Base-by-base conservation (phyloP, 2,888 invertebrate species). In the Helicoverpa assulta region DNA sequence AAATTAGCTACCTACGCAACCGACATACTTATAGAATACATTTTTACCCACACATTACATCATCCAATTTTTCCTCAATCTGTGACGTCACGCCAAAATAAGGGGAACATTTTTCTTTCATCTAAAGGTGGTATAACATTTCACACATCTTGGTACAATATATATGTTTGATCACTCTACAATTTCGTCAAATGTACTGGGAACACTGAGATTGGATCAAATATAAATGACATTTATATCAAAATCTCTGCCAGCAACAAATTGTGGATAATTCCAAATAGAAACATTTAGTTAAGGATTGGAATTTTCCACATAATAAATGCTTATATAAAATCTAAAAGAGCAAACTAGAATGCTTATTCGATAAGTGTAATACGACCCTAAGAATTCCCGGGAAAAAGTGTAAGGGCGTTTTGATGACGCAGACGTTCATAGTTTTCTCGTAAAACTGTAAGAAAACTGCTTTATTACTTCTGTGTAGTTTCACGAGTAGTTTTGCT, bases 401-500 rank as follows among this genome's bases (percentile, higher is more conserved):
- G 19, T 8, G 61, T 19, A n/a, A 16, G 33, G 19, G 26, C 43
- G 19, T 59, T 67, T 52, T 75, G 47, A 47, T 47, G 47, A 47
- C 47, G 73, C 40, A 57, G 61, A 57, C 69, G 69, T 53, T 43
- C 47, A 33, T 19, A 69, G 19, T 69, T 61, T 61, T 54, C 40
- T 69, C 50, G 50, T 73, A 16, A 53, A 61, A 51, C 10, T 12
- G 70, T 51, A 40, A 47, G n/a, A 29, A 69, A 61, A 60, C n/a
- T 8, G 3, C 47, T 75, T 57, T 53, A 76, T 50, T 61, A n/a
- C 53, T 26, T 6, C 1, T 12, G 10, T n/a, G 47, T 47, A 26
- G 3, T 16, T 12, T 21, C 2, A 29, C 14, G 16, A 10, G 21
- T 26, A 50, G 54, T 67, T 74, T 50, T 40, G 18, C 18, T 6